Conservation (phyloP, 1,140 invertebrate species). For the Papilio machaon region DNA sequence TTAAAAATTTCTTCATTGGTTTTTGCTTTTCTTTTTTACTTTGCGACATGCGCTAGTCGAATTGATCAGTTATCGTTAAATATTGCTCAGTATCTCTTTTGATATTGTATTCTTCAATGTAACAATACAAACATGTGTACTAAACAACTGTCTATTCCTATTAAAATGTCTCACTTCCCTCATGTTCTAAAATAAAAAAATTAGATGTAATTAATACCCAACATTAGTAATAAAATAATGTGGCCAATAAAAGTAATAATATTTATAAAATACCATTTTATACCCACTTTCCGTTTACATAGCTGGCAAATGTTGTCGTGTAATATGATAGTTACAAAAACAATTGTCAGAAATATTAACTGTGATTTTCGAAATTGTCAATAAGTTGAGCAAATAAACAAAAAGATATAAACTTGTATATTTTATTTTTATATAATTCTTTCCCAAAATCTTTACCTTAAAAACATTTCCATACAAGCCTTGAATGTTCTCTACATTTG, state of each 20-base stretch:
- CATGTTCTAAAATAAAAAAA: slow-evolving; percentile 38
- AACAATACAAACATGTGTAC: slow-evolving; percentile 34
- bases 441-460: neutral
- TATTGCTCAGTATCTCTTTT: slow-evolving; percentile 62
- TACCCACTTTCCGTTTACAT: slow-evolving; percentile 78
- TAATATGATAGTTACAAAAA: slow-evolving; percentile 76
- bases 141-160: slow-evolving; percentile 27
- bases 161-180: neutral
- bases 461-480: neutral
- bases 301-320: slow-evolving; percentile 72
- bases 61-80: slow-evolving; percentile 56
- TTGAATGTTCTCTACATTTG: too few species aligned
- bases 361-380: slow-evolving; percentile 82
- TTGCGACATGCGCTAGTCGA: slow-evolving; percentile 52
- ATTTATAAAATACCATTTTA: slow-evolving; percentile 80
- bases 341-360: slow-evolving; percentile 79
- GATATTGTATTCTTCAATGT: slow-evolving; percentile 41
- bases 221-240: slow-evolving; percentile 71
- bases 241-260: slow-evolving; percentile 77
- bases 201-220: slow-evolving; percentile 54
- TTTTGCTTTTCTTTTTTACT: slow-evolving; percentile 55
- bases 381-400: slow-evolving; percentile 81
- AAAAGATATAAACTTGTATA: slow-evolving; percentile 69
- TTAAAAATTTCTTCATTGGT: slow-evolving; percentile 39
- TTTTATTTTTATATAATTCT: slow-evolving; percentile 43